Evolutionary conservation across 2,797 vertebrate genomes (phyloP).

Genomic region (Labroides dimidiatus): DNA sequence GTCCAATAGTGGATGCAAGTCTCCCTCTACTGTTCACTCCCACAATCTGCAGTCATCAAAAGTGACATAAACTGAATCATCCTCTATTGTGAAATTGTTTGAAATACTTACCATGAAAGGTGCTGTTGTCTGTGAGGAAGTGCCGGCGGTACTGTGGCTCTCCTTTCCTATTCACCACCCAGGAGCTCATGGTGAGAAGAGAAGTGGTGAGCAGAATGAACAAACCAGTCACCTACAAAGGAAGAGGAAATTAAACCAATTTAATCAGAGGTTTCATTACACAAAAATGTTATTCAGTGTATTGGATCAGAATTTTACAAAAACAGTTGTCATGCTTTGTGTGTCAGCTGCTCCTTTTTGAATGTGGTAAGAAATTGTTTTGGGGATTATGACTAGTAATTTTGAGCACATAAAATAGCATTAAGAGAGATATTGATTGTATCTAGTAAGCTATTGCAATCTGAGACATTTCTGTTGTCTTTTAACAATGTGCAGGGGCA

Average conservation of each 20-base stretch:
- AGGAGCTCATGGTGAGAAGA: conserved; percentile 85
- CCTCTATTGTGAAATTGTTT: conserved; percentile 1
- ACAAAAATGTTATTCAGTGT: not conserved
- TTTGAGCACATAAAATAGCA: too few relatives aligned
- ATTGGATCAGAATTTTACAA: too few relatives aligned
- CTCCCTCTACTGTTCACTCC: conserved; percentile 76
- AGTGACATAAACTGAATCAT: not conserved
- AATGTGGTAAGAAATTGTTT: not conserved
- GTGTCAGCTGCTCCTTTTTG: too few relatives aligned
- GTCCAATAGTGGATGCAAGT: conserved; percentile 38
- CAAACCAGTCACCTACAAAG: conserved; percentile 16
- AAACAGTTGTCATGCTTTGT: not conserved
- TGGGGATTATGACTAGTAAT: not conserved
- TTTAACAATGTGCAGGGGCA: too few relatives aligned
- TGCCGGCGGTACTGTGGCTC: conserved; percentile 92
- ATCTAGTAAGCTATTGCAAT: too few relatives aligned
- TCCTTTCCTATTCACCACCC: conserved; percentile 85
- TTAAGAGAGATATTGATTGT: too few relatives aligned
- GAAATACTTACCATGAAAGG: conserved; percentile 89
- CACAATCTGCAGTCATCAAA: conserved; percentile 38
- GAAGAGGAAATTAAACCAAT: conserved; percentile 7
- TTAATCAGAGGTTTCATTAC: not conserved
- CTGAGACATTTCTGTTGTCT: too few relatives aligned
- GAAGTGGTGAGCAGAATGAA: not conserved
- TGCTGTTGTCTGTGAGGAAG: conserved; percentile 94